These are phyloP conservation scores for Steinernema feltiae DNA, from an alignment of 1,140 invertebrate genomes.

Conservation along the genomic window DNA sequence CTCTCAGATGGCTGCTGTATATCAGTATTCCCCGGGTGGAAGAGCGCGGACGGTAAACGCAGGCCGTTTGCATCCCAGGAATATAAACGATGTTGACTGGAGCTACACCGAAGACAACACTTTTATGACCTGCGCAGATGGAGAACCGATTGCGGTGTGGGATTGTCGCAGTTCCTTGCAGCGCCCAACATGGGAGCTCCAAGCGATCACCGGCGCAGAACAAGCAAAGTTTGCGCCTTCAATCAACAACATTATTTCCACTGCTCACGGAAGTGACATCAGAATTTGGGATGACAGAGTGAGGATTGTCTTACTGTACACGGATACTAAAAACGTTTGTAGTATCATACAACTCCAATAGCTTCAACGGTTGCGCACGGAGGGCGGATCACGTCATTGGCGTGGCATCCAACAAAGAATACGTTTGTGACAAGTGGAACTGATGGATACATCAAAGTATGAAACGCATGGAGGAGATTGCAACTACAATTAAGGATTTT, in stretches of 20 bases:
- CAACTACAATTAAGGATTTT: not conserved
- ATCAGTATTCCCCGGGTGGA: not conserved
- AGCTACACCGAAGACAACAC: not conserved
- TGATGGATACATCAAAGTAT: constrained; percentile 2
- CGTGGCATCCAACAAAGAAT: constrained; percentile 1
- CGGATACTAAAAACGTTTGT: not conserved
- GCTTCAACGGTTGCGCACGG: not conserved
- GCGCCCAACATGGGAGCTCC: not conserved
- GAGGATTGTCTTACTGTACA: not conserved
- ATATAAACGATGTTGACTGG: not conserved
- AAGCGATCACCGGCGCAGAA: not conserved
- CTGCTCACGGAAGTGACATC: not conserved
- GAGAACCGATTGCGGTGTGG: not conserved
- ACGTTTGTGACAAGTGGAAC: constrained; percentile 4
- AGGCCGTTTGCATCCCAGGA: not conserved
- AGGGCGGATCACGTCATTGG: not conserved
- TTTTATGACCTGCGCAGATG: not conserved
- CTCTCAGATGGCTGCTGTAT: not conserved
- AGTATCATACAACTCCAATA: not conserved
- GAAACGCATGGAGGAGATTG: no score
- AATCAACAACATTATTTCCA: not conserved
- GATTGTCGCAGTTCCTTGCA: not conserved
- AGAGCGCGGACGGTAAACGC: not conserved
- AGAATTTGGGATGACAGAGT: not conserved
- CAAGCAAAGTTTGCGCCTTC: not conserved